Base-by-base conservation (phyloP, 2,888 invertebrate species). In the Miltochrista miniata region DNA sequence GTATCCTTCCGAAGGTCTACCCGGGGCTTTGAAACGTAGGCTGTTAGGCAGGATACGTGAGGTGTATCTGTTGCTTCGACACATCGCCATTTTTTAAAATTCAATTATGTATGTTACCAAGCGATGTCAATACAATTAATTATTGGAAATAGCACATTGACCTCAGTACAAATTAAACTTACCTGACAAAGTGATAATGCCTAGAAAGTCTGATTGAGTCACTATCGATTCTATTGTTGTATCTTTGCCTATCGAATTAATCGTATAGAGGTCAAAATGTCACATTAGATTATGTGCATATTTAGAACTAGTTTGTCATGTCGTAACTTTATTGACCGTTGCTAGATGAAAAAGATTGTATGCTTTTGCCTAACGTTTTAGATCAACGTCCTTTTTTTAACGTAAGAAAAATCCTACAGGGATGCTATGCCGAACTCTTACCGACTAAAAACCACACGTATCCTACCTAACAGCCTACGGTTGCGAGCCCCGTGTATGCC, bases 221-320 rank as follows among this genome's bases (percentile, higher is more conserved):
- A 64, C 64, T 50, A 53, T 54, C 50, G 57, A 52, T 59, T 63
- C 45, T 35, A 60, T 54, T 51, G 56, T 61, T 55, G 40, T 54
- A 51, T 51, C 37, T 29, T 53, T 56, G 51, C 57, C 55, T 56
- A 51, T 52, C 56, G 64, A 67, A 61, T 67, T 58, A 53, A 64
- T 57, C 44, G 41, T 7, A 35, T 2, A 30, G 12, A 56, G 67
- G 51, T 67, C 64, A 67, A 53, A 29, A 60, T 54, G 67, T 64
- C 58, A 54, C 48, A 39, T 37, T 56, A 49, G 9, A 56, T 50
- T 61, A 64, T 64, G 66, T 37, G 61, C 67, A 67, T 64, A 61
- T 36, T 38, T 45, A 35, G 36, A 39, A 38, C 38, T 7, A n/a
- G 13, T 39, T 7, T 11, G 13, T 29, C 31, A 39, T 31, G 31